These are phyloP conservation scores for Lytechinus pictus DNA, from an alignment of 35 echinoderm and acorn worm species.

Conservation along the genomic window DNA sequence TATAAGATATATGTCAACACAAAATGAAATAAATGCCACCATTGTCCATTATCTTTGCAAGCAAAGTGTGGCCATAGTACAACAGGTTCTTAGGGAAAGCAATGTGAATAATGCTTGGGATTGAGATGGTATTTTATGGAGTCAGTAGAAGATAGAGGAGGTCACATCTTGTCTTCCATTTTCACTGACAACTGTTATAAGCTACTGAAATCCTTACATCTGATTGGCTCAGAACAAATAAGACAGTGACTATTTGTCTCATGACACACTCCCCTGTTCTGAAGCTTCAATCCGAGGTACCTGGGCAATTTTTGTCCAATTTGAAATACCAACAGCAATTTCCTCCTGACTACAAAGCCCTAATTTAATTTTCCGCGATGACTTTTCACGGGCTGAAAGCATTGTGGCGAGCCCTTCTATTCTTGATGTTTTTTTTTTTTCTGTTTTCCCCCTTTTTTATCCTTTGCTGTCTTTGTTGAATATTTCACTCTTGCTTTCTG, in stretches of 20 bases:
- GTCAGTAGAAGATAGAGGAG: neutral
- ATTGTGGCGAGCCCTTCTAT: neutral
- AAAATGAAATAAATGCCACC: too few species aligned
- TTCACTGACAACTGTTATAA: too few species aligned
- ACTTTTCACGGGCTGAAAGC: neutral
- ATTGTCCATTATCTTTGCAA: too few species aligned
- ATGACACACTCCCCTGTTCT: too few species aligned
- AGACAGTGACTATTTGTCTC: too few species aligned
- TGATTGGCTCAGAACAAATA: too few species aligned
- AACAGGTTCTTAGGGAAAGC: too few species aligned
- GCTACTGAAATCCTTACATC: too few species aligned
- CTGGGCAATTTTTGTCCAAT: neutral
- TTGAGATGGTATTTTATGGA: neutral
- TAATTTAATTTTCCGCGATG: neutral
- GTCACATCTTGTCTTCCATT: neutral
- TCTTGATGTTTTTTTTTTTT: neutral
- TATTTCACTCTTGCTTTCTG: neutral
- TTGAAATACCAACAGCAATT: conserved; percentile 8
- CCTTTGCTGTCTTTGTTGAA: neutral
- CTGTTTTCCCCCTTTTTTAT: neutral
- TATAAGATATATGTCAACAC: too few species aligned
- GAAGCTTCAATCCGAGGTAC: neutral
- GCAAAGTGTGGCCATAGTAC: too few species aligned
- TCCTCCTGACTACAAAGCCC: neutral
- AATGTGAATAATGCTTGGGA: neutral